These are phyloP conservation scores for Macrosteles quadrilineatus DNA, from an alignment of 1,140 invertebrate species.

Conservation along the genomic window DNA sequence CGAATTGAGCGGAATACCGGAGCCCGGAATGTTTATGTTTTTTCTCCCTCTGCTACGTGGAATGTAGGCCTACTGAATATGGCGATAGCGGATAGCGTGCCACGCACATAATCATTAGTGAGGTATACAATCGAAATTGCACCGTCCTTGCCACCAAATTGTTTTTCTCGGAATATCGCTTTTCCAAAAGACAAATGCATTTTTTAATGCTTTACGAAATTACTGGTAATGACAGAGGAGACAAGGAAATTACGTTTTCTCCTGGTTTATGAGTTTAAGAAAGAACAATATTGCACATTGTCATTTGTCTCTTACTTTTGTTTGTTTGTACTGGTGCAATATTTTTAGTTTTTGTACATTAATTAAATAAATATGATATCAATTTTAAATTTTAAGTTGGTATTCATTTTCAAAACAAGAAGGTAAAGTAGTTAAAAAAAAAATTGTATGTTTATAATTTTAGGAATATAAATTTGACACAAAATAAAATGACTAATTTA, in stretches of 20 bases:
- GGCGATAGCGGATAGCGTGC: constrained; percentile 25
- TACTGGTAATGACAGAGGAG: not conserved
- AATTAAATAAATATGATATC: no score
- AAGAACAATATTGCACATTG: no score
- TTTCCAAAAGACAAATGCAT: constrained; percentile 12
- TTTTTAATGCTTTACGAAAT: constrained; percentile 19
- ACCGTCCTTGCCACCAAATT: constrained; percentile 21
- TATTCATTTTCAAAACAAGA: no score
- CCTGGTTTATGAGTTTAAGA: no score
- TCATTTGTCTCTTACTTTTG: no score
- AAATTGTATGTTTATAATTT: no score
- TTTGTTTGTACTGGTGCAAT: no score
- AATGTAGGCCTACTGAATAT: constrained; percentile 29
- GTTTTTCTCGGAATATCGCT: constrained; percentile 6
- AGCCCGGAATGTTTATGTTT: constrained; percentile 17
- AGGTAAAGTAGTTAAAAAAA: no score
- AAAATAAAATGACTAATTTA: no score
- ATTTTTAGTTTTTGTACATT: no score
- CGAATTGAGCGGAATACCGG: constrained; percentile 22
- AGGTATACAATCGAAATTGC: not conserved
- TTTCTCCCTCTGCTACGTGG: not conserved
- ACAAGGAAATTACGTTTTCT: not conserved
- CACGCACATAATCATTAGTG: constrained; percentile 26
- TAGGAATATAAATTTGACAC: no score
- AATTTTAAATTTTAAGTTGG: no score